phyloP scores from a whole-genome alignment of 2,888 invertebrate species.

The Drosophila picticornis region DNA sequence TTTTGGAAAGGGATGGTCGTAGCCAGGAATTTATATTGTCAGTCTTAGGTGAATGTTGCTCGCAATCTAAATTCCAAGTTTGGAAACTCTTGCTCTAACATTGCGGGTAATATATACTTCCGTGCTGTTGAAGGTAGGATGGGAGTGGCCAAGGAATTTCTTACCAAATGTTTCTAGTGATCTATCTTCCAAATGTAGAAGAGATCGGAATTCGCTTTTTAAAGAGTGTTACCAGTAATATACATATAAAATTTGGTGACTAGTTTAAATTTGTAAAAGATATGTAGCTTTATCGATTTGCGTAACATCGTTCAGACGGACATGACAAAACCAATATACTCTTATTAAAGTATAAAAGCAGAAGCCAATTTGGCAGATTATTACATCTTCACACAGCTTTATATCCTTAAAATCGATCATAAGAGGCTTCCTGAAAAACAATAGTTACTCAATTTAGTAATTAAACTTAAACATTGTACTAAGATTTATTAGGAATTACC shows the following conservation, averaged over 20 bases:
- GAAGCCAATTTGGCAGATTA: neutral
- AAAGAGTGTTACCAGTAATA: neutral
- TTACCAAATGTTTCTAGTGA: neutral
- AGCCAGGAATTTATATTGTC: neutral
- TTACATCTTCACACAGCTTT: neutral
- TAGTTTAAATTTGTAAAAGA: neutral
- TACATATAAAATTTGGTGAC: neutral
- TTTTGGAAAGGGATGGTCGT: neutral
- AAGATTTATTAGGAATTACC: neutral
- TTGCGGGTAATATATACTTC: no score
- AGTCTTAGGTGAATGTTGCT: neutral
- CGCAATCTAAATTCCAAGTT: neutral
- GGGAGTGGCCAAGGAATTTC: neutral
- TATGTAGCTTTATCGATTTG: neutral
- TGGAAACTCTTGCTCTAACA: neutral
- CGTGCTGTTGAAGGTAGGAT: neutral
- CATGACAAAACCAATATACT: neutral
- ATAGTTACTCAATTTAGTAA: neutral
- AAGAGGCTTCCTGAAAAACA: neutral
- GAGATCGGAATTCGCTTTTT: neutral
- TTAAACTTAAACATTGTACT: neutral
- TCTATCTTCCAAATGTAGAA: neutral
- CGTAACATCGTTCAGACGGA: neutral
- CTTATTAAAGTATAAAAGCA: neutral
- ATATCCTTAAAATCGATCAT: neutral